Conservation (phyloP, 2,797 vertebrate genomes). For the Scleropages formosus region DNA sequence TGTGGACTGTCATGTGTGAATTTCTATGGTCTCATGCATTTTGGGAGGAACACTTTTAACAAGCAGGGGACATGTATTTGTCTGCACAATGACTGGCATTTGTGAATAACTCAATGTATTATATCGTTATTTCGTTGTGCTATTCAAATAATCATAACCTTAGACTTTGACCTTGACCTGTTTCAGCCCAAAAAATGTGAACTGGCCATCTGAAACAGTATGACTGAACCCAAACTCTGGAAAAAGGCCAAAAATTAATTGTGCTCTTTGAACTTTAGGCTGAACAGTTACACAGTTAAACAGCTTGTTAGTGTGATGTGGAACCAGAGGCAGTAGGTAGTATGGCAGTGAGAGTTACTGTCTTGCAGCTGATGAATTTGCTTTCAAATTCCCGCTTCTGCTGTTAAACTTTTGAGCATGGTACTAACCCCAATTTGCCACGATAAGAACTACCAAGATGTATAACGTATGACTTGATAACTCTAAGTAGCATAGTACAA, state of each 20-base stretch:
- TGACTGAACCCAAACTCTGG: not conserved
- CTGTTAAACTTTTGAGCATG: no score
- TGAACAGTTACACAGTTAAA: not conserved
- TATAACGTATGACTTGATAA: no score
- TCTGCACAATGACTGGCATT: not conserved
- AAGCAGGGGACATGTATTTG: not conserved
- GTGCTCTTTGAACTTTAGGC: not conserved
- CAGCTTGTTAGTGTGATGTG: not conserved
- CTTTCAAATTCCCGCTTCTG: no score
- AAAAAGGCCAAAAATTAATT: slow-evolving; percentile 7
- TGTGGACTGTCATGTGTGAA: slow-evolving; percentile 18
- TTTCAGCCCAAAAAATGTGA: slow-evolving; percentile 9
- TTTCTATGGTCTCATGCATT: slow-evolving; percentile 3
- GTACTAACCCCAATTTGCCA: no score
- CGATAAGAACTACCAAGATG: no score
- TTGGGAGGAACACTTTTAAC: not conserved
- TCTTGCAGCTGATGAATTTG: no score
- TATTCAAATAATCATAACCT: not conserved
- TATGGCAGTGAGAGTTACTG: no score
- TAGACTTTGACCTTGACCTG: not conserved
- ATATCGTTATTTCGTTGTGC: slow-evolving; percentile 2
- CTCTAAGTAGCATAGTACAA: no score
- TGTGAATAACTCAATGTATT: slow-evolving; percentile 7
- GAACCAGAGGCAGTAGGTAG: no score
- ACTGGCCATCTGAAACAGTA: not conserved